Evolutionary conservation across 2,888 invertebrate species (phyloP).

Genomic region (Rhaphigaster nebulosa): DNA sequence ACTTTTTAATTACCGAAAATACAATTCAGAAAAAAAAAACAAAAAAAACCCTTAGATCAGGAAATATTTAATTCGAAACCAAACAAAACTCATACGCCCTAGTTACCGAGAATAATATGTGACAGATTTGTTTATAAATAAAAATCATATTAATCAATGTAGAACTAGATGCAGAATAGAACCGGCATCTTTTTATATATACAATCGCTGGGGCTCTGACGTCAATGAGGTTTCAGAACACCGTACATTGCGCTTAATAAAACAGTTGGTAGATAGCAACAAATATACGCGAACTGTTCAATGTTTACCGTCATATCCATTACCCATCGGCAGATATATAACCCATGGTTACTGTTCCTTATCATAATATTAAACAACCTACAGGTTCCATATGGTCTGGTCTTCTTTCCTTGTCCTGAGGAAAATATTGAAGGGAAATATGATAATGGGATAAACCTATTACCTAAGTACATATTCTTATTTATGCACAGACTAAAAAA

Average conservation of each 20-base stretch:
- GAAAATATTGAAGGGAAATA: not conserved
- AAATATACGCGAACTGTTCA: not conserved
- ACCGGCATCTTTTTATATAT: constrained; percentile 41
- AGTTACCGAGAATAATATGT: not conserved
- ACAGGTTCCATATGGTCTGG: not conserved
- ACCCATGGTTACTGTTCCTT: not conserved
- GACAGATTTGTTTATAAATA: constrained; percentile 22
- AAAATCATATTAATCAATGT: constrained; percentile 13
- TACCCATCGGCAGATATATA: not conserved
- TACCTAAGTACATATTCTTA: too few species aligned
- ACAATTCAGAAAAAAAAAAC: not conserved
- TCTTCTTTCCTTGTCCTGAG: not conserved
- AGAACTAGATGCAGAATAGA: not conserved
- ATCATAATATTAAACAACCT: not conserved
- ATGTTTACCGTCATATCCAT: not conserved
- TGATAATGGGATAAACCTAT: not conserved
- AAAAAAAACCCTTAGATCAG: not conserved
- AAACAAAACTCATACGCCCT: not conserved
- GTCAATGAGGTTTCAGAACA: not conserved
- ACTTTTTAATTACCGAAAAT: not conserved
- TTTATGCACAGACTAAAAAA: too few species aligned
- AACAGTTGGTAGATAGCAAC: constrained; percentile 26
- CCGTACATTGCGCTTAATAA: not conserved
- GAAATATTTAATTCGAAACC: not conserved
- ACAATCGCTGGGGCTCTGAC: constrained; percentile 1